Evolutionary conservation across 2,113 vertebrate genomes (phyloP).

Genomic region (Myotis yumanensis): DNA sequence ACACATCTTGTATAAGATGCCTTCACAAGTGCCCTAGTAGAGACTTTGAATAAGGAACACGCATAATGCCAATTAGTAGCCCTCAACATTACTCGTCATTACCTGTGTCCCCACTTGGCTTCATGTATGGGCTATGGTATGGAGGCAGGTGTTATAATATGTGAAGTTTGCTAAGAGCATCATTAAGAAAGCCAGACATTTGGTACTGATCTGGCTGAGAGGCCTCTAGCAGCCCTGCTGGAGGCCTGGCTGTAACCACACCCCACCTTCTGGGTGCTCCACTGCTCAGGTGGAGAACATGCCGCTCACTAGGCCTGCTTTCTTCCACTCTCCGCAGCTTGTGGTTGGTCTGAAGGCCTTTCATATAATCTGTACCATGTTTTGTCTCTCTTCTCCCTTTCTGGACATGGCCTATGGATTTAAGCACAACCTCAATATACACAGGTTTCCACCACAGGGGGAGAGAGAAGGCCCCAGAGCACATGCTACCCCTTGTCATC

Average conservation of each 20-base stretch:
- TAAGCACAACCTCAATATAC: neutral
- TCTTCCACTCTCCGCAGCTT: neutral
- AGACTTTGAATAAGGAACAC: neutral
- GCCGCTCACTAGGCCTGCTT: neutral
- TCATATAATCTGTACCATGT: neutral
- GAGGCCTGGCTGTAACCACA: neutral
- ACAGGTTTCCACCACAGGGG: slow-evolving; percentile 11
- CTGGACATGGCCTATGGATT: neutral
- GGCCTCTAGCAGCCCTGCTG: neutral
- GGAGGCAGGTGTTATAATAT: neutral
- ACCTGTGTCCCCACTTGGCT: neutral
- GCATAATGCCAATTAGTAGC: neutral
- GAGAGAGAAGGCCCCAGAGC: neutral
- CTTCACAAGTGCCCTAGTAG: neutral
- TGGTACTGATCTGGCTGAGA: neutral
- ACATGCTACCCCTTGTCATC: slow-evolving; percentile 2
- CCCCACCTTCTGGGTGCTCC: neutral
- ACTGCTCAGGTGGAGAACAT: neutral
- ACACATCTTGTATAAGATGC: neutral
- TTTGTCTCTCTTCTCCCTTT: slow-evolving; percentile 11
- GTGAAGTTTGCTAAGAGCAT: neutral
- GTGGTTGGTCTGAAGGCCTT: neutral
- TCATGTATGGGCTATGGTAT: neutral
- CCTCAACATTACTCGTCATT: neutral
- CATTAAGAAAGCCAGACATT: slow-evolving; percentile 14